A percentile compares a stretch with the other conserved stretches of the same genome.
Evolutionary conservation across 2,888 invertebrate species (phyloP).

Genomic region (Pyrrhia umbra): DNA sequence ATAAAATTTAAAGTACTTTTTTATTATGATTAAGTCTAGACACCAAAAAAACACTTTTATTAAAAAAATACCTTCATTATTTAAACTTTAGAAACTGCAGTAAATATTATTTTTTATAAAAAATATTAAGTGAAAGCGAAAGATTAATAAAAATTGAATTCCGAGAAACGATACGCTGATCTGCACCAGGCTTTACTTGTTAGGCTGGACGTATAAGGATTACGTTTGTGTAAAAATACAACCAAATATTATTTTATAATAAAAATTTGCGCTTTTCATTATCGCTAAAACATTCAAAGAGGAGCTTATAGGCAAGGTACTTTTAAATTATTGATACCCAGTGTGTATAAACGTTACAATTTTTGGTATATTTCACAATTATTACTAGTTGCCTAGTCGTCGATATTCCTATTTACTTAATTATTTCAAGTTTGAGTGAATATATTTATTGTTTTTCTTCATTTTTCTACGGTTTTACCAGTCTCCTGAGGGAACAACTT

Average conservation of each 20-base stretch:
- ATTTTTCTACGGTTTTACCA: too few relatives aligned
- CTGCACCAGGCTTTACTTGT: constrained; percentile 9
- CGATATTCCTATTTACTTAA: too few relatives aligned
- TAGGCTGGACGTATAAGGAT: background rate
- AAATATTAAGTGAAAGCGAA: background rate
- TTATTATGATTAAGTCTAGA: constrained; percentile 20
- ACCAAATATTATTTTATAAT: constrained; percentile 1
- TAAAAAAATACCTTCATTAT: constrained; percentile 1
- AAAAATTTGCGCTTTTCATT: background rate
- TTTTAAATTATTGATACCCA: too few relatives aligned
- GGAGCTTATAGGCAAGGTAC: background rate
- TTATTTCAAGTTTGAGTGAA: too few relatives aligned
- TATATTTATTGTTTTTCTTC: too few relatives aligned
- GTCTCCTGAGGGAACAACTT: too few relatives aligned
- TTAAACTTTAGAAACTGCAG: background rate
- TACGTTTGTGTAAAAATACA: background rate
- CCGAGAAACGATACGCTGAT: background rate
- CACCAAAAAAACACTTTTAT: constrained; percentile 7
- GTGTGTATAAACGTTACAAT: too few relatives aligned
- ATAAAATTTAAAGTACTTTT: background rate
- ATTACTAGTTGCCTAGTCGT: too few relatives aligned
- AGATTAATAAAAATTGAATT: background rate
- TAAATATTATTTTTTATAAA: constrained; percentile 21
- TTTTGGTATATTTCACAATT: too few relatives aligned
- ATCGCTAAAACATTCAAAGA: background rate